Conservation (phyloP, 2,113 vertebrate genomes). For the Pipa parva region DNA sequence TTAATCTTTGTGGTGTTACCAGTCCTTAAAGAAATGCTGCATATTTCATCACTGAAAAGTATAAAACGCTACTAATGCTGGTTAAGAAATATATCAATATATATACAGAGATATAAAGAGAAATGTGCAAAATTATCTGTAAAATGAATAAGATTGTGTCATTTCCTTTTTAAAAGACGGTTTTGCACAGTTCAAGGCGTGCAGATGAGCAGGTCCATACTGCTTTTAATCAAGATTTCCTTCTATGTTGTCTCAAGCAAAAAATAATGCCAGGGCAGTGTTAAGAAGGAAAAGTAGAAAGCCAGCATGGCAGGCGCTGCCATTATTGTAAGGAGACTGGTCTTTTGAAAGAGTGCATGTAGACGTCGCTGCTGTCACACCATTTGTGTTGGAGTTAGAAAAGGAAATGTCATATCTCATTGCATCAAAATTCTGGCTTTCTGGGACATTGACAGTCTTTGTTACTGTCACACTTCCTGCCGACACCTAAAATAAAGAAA, state of each 20-base stretch:
- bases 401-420: slow-evolving; percentile 60
- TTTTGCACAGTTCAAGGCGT: too few species aligned
- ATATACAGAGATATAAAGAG: too few species aligned
- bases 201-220: too few species aligned
- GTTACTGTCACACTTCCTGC: slow-evolving; percentile 53
- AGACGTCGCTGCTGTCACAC: background rate
- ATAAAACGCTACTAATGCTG: too few species aligned
- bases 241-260: background rate
- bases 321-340: slow-evolving; percentile 34
- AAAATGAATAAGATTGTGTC: too few species aligned
- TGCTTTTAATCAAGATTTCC: too few species aligned
- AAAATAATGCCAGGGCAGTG: slow-evolving; percentile 1
- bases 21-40: too few species aligned
- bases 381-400: slow-evolving; percentile 26
- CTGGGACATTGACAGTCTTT: slow-evolving; percentile 52
- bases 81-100: too few species aligned
- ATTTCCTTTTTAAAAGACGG: too few species aligned
- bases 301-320: slow-evolving; percentile 49
- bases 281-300: background rate
- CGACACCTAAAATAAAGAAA: slow-evolving; percentile 57
- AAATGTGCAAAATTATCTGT: too few species aligned
- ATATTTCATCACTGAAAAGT: too few species aligned
- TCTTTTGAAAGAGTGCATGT: slow-evolving; percentile 56
- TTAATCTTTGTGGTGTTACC: too few species aligned
- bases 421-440: slow-evolving; percentile 56